A percentile compares a stretch with the other conserved stretches of the same genome.
These are phyloP conservation scores for Pogona vitticeps DNA, from an alignment of 2,113 vertebrate species.

Conservation along the genomic window DNA sequence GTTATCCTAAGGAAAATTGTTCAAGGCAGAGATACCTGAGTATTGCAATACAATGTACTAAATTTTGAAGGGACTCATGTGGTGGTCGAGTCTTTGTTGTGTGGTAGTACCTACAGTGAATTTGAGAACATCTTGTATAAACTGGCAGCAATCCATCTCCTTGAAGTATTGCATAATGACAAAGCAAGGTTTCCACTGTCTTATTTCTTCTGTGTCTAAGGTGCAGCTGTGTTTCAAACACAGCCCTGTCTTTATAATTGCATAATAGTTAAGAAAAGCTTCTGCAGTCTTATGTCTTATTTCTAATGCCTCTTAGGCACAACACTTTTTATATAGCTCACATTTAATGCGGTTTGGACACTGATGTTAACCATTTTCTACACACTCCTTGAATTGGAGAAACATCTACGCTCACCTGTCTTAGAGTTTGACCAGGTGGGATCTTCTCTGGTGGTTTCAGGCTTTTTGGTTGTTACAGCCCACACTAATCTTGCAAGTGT, in stretches of 20 bases:
- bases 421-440: not conserved
- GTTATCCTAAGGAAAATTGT: not conserved
- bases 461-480: not conserved
- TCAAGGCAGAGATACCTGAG: not conserved
- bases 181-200: not conserved
- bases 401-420: too few species aligned
- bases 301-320: too few species aligned
- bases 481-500: not conserved
- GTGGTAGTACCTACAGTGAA: not conserved
- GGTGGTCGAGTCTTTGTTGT: not conserved
- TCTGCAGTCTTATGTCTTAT: not conserved
- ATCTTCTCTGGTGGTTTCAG: not conserved
- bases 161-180: not conserved
- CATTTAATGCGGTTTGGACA: constrained; percentile 30
- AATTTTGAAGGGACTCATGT: constrained; percentile 6
- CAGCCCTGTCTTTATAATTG: not conserved
- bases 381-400: too few species aligned
- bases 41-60: constrained; percentile 5
- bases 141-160: not conserved
- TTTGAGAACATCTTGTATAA: not conserved
- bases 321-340: not conserved
- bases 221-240: not conserved
- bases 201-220: not conserved
- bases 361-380: constrained; percentile 12
- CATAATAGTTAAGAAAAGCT: too few species aligned